Conservation (phyloP, 2,888 invertebrate genomes). For the Tetragonula carbonaria region DNA sequence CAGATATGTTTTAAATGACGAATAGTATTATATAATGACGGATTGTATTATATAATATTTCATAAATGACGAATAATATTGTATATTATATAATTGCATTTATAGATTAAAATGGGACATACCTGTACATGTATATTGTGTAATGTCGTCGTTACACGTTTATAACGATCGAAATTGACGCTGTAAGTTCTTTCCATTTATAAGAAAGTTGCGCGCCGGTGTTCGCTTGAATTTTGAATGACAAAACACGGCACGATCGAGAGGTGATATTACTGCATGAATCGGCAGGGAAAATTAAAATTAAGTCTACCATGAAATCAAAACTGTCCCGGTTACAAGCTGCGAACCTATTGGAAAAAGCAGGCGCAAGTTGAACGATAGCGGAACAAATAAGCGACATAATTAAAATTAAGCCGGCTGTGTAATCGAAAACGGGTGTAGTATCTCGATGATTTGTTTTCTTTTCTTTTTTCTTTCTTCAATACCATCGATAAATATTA, state of each 20-base stretch:
- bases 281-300: constrained; percentile 1
- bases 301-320: constrained; percentile 12
- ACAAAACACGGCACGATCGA: not conserved
- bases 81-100: too few species aligned
- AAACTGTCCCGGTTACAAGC: not conserved
- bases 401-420: constrained; percentile 12
- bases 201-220: not conserved
- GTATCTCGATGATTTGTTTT: not conserved
- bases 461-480: not conserved
- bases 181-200: not conserved
- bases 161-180: not conserved
- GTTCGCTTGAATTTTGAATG: not conserved
- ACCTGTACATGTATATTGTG: not conserved
- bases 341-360: not conserved
- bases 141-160: not conserved
- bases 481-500: not conserved
- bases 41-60: too few species aligned
- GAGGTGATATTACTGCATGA: not conserved
- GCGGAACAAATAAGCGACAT: not conserved
- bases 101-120: too few species aligned
- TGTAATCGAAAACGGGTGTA: not conserved
- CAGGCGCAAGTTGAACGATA: not conserved
- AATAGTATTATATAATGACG: too few species aligned
- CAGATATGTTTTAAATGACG: too few species aligned
- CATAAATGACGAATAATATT: too few species aligned